A percentile compares a stretch with the other conserved stretches of the same genome.
Conservation (phyloP, 2,888 invertebrate species). For the Petrolisthes manimaculis region DNA sequence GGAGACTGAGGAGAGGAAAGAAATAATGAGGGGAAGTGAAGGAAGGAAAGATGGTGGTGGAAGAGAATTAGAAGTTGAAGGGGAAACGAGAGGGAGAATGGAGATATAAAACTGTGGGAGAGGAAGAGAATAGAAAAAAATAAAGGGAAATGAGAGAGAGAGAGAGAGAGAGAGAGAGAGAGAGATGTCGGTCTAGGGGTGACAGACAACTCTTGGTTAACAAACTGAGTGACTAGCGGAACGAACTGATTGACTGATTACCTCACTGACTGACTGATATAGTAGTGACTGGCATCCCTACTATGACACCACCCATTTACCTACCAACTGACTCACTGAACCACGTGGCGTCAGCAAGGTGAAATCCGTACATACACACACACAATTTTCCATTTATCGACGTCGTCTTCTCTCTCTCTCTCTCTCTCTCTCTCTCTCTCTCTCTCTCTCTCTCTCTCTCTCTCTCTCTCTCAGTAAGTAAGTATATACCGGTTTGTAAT, state of each 20-base stretch:
- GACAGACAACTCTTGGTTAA: neutral
- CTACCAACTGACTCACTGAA: neutral
- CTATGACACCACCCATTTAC: too few relatives aligned
- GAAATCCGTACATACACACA: too few relatives aligned
- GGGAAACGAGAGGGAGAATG: too few relatives aligned
- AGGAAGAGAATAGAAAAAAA: too few relatives aligned
- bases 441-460: constrained; percentile 8
- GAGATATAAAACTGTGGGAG: neutral
- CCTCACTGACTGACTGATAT: neutral
- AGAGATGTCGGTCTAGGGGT: too few relatives aligned
- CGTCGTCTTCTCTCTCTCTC: constrained; percentile 17
- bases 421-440: neutral
- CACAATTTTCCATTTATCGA: too few relatives aligned
- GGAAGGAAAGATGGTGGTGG: neutral
- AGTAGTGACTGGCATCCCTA: neutral
- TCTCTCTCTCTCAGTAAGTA: constrained; percentile 5
- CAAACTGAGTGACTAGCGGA: neutral
- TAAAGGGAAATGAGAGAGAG: too few relatives aligned
- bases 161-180: too few relatives aligned
- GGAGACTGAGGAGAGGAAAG: neutral
- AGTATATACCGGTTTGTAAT: neutral
- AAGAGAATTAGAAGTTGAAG: too few relatives aligned
- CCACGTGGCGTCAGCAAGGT: constrained; percentile 2
- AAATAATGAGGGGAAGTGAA: neutral
- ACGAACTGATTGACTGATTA: neutral